phyloP scores from a whole-genome alignment of 2,113 vertebrate species.

The Rutilus rutilus region DNA sequence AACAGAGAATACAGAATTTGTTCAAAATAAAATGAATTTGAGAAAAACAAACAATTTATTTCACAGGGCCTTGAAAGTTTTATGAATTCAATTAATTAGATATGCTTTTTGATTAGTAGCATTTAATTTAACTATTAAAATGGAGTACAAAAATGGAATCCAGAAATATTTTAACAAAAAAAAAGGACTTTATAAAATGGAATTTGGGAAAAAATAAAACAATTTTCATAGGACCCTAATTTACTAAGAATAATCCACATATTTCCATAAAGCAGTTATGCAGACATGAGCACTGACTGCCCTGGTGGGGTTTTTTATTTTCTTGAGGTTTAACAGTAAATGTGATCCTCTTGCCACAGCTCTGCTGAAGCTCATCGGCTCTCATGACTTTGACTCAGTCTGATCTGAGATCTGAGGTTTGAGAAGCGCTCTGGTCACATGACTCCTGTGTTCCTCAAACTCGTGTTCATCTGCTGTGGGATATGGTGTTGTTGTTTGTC shows the following conservation, averaged over 20 bases:
- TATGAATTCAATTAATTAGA: no score
- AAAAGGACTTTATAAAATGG: no score
- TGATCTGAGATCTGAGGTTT: not conserved
- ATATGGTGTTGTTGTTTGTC: conserved; percentile 54
- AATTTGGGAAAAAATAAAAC: no score
- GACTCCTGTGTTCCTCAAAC: not conserved
- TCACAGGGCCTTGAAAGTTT: no score
- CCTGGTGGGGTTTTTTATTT: not conserved
- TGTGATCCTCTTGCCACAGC: not conserved
- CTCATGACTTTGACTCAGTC: not conserved
- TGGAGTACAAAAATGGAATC: no score
- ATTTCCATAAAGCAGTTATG: not conserved
- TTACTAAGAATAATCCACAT: not conserved
- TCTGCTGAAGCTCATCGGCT: not conserved
- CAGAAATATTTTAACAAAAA: no score
- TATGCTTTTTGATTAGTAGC: no score
- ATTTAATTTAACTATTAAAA: no score
- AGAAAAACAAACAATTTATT: no score
- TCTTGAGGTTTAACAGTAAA: not conserved
- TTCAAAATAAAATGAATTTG: no score
- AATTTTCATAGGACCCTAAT: not conserved
- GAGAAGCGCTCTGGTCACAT: conserved; percentile 28
- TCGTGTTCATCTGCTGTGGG: not conserved
- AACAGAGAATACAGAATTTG: no score
- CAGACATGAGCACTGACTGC: not conserved